phyloP scores from a whole-genome alignment of 2,113 vertebrate genomes.

The Trochalopteron elliotii region DNA sequence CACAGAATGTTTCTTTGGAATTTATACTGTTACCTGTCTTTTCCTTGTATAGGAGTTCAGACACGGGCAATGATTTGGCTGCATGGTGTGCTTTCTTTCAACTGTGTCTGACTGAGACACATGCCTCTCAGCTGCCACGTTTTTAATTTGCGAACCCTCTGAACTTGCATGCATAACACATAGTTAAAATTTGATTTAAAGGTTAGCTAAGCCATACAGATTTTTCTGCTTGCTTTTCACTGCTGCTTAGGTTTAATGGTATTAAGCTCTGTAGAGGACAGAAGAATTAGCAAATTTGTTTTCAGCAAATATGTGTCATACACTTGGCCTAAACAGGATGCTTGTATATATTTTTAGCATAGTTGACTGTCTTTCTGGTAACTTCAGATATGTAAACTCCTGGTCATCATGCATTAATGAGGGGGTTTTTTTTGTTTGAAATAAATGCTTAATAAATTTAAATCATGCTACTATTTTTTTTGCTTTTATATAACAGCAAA shows the following conservation, averaged over 20 bases:
- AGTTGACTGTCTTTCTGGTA: neutral
- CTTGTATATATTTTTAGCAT: neutral
- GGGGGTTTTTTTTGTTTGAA: neutral
- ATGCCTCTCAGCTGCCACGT: neutral
- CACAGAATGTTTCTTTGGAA: neutral
- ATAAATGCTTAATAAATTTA: neutral
- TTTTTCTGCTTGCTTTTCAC: neutral
- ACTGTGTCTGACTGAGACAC: neutral
- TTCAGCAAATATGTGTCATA: neutral
- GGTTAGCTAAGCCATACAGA: neutral
- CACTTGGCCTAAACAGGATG: neutral
- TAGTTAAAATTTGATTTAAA: neutral
- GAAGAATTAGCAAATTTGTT: neutral
- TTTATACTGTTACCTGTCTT: neutral
- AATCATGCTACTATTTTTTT: neutral
- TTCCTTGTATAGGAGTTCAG: neutral
- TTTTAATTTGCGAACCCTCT: neutral
- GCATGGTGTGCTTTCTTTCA: accelerated
- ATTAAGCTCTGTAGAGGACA: neutral
- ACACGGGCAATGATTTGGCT: neutral
- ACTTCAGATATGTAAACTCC: neutral
- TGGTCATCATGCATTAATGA: neutral
- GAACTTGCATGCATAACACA: neutral
- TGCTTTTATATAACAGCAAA: neutral
- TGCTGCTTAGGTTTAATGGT: neutral